These are phyloP conservation scores for Sitta carolinensis DNA, from an alignment of 2,797 vertebrate genomes.

Conservation along the genomic window DNA sequence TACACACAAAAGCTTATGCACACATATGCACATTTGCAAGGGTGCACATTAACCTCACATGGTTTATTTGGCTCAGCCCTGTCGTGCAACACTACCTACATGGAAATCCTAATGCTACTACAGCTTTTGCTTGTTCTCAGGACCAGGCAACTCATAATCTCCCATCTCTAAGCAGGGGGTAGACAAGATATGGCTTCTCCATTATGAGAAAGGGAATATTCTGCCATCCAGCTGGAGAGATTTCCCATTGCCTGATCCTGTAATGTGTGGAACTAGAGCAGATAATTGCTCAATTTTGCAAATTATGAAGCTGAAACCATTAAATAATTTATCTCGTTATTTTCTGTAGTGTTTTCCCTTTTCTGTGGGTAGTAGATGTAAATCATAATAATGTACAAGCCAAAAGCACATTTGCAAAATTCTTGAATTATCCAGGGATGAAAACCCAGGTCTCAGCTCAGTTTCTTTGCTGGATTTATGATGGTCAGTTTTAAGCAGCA, in stretches of 20 bases:
- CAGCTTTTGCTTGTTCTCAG: not conserved
- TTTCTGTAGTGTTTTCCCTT: not conserved
- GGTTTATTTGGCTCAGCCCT: not conserved
- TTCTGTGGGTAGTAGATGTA: not conserved
- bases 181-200: not conserved
- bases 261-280: not conserved
- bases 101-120: not conserved
- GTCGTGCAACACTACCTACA: not conserved
- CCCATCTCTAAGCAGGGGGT: not conserved
- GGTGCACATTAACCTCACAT: not conserved
- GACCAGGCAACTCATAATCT: not conserved
- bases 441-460: not conserved
- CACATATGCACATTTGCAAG: accelerated
- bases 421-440: not conserved
- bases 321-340: constrained; percentile 14
- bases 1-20: not conserved
- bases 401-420: not conserved
- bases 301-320: not conserved
- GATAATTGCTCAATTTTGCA: constrained; percentile 38
- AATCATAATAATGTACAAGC: not conserved
- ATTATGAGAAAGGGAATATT: not conserved
- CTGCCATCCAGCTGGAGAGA: not conserved
- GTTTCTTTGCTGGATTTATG: not conserved
- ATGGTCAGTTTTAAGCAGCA: not conserved
- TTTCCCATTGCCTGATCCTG: not conserved